These are phyloP conservation scores for Palythoa grandiflora DNA, from an alignment of 92 coral and sea anemone species.

Conservation along the genomic window DNA sequence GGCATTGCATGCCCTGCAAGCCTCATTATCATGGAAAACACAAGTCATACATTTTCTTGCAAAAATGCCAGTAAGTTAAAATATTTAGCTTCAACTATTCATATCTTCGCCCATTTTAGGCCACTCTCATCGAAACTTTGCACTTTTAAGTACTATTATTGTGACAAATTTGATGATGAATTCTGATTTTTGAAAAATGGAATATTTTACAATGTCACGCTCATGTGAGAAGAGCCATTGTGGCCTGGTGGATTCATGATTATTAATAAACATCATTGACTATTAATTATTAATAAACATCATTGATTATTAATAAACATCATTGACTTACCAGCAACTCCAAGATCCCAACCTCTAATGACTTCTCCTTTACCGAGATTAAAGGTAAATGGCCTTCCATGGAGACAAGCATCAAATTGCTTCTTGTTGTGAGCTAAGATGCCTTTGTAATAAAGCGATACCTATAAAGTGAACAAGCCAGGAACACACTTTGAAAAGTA, in stretches of 20 bases:
- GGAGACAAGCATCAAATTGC: conserved; percentile 72
- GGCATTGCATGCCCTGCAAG: no score
- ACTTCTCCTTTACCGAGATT: conserved; percentile 73
- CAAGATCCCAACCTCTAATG: conserved; percentile 79
- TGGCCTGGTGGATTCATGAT: background rate
- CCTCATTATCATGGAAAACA: no score
- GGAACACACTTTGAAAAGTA: background rate
- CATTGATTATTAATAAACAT: background rate
- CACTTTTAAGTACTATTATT: no score
- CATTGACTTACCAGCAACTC: conserved; percentile 62
- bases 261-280: background rate
- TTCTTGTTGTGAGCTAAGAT: conserved; percentile 69
- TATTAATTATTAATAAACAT: background rate
- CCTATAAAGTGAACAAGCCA: conserved; percentile 28
- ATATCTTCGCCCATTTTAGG: no score
- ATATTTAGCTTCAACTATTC: no score
- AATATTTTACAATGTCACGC: no score
- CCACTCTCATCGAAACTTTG: no score
- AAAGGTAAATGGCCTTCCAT: conserved; percentile 67
- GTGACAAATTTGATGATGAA: no score
- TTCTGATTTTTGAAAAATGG: no score
- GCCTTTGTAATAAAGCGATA: conserved; percentile 71
- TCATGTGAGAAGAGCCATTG: no score
- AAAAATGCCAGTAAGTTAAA: no score
- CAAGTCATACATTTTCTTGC: no score